Evolutionary conservation across 2,888 invertebrate species (phyloP).

Genomic region (Phortica okadai): DNA sequence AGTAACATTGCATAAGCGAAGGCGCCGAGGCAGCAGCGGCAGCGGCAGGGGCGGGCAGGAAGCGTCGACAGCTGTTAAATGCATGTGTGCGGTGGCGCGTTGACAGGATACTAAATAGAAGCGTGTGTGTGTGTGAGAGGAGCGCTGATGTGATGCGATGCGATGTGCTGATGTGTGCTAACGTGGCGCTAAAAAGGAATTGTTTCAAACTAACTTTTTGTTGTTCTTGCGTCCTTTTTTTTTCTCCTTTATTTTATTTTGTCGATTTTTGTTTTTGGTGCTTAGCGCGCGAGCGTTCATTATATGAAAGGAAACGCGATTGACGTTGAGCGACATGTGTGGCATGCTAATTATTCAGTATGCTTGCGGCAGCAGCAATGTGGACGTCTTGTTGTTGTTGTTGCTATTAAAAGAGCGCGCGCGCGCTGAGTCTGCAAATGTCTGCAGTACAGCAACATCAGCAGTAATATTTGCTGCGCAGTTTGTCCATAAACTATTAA

Average conservation of each 20-base stretch:
- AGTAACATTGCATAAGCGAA: too few species aligned
- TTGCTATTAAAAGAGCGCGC: background rate
- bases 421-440: conserved; percentile 58
- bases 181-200: background rate
- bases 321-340: background rate
- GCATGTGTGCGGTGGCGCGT: background rate
- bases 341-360: conserved; percentile 19
- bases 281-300: too few species aligned
- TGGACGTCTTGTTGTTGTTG: background rate
- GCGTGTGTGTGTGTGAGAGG: too few species aligned
- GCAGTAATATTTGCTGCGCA: conserved; percentile 54
- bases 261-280: background rate
- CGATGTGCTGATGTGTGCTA: background rate
- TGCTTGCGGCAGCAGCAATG: background rate
- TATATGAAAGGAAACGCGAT: background rate
- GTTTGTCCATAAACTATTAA: conserved; percentile 71
- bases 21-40: background rate
- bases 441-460: too few species aligned
- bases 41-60: background rate
- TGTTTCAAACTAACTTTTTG: background rate
- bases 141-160: background rate
- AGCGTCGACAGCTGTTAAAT: background rate
- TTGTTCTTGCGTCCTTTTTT: background rate
- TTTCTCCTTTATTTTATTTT: background rate
- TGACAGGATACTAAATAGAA: conserved; percentile 2